These are phyloP conservation scores for Lanius collurio DNA, from an alignment of 2,113 vertebrate genomes.

Conservation along the genomic window DNA sequence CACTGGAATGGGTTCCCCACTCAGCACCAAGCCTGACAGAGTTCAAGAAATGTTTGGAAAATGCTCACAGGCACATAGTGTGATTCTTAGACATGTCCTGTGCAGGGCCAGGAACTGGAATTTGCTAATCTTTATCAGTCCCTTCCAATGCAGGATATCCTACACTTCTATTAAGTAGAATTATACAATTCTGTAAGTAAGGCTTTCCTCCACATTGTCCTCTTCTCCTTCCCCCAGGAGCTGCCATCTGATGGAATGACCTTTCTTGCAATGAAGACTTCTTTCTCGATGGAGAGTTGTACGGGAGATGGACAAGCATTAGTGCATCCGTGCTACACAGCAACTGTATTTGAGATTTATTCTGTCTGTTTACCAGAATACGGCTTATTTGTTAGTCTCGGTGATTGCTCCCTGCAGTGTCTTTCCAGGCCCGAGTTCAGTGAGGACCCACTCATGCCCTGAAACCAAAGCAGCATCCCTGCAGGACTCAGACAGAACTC, in stretches of 20 bases:
- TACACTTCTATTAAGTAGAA: not conserved
- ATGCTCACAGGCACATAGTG: not conserved
- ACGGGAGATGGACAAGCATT: accelerated
- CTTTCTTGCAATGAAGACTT: not conserved
- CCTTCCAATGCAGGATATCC: not conserved
- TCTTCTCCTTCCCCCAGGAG: accelerated
- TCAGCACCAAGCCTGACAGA: not conserved
- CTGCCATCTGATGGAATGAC: not conserved
- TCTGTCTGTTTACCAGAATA: not conserved
- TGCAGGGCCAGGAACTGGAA: not conserved
- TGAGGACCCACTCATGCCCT: accelerated
- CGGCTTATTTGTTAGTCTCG: accelerated
- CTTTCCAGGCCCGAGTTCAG: not conserved
- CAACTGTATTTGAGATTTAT: not conserved
- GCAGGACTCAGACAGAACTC: not conserved
- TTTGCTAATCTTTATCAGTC: accelerated
- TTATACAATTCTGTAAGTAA: too few relatives aligned
- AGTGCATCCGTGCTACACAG: not conserved
- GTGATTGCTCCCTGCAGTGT: not conserved
- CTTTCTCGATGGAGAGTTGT: not conserved
- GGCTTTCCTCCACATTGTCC: accelerated
- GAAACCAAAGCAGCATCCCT: not conserved
- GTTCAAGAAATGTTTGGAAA: not conserved
- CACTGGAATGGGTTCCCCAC: not conserved
- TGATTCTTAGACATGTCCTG: not conserved